A percentile compares a stretch with the other conserved stretches of the same genome.
Conservation (phyloP, 2,888 invertebrate genomes). For the Acrobasis suavella region DNA sequence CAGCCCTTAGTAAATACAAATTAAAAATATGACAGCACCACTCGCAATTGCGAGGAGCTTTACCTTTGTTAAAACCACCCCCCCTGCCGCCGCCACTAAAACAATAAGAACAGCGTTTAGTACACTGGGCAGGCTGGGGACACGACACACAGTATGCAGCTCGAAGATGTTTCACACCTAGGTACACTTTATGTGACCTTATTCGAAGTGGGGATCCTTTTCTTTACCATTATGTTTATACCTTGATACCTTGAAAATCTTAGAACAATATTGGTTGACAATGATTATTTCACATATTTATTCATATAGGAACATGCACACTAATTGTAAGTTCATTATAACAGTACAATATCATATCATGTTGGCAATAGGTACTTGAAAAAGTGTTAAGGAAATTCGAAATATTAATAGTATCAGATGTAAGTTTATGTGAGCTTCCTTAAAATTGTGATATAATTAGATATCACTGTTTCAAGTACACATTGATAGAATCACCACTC, state of each 20-base stretch:
- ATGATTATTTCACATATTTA: slow-evolving; percentile 52
- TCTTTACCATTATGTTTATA: slow-evolving; percentile 81
- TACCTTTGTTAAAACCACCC: slow-evolving; percentile 99
- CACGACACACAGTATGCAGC: slow-evolving; percentile 79
- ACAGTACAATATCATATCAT: neutral
- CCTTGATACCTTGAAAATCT: slow-evolving; percentile 78
- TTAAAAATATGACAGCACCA: slow-evolving; percentile 86
- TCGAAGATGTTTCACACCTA: slow-evolving; percentile 79
- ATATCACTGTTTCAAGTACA: no score
- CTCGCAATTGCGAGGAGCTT: slow-evolving; percentile 90
- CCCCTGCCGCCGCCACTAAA: slow-evolving; percentile 96
- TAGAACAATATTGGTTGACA: slow-evolving; percentile 68
- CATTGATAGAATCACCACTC: no score
- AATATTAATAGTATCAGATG: no score
- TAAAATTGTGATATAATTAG: no score
- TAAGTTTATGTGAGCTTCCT: no score
- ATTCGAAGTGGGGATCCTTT: slow-evolving; percentile 78
- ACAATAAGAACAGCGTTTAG: slow-evolving; percentile 92
- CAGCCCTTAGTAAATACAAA: slow-evolving; percentile 77
- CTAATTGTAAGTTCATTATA: slow-evolving; percentile 30
- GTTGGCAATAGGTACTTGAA: no score
- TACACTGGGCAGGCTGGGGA: slow-evolving; percentile 84
- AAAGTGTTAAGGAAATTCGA: no score
- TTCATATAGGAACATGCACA: slow-evolving; percentile 48
- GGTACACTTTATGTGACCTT: slow-evolving; percentile 77